phyloP scores from a whole-genome alignment of 2,113 vertebrate species.

The Mungos mungo region DNA sequence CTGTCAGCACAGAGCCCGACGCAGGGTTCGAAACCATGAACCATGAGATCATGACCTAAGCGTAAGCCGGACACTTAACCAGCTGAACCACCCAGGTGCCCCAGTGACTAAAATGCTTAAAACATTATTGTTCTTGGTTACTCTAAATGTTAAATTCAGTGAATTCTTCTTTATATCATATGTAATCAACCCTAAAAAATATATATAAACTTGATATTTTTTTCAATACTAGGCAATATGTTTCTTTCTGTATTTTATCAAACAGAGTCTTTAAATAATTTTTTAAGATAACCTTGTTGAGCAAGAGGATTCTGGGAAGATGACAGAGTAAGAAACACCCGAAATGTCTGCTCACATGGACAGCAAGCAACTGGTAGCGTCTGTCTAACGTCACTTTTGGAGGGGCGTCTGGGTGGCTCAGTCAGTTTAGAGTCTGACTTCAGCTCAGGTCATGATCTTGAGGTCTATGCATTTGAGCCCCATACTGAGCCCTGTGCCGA shows the following conservation, averaged over 20 bases:
- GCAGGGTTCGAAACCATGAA: too few species aligned
- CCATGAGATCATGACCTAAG: too few species aligned
- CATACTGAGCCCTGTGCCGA: too few species aligned
- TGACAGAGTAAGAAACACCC: not conserved
- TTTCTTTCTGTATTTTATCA: not conserved
- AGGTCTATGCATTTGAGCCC: too few species aligned
- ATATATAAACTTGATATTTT: not conserved
- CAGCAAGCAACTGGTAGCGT: not conserved
- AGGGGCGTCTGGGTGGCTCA: not conserved
- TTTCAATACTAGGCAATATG: not conserved
- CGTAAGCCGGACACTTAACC: too few species aligned
- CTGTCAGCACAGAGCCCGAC: too few species aligned
- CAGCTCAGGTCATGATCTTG: too few species aligned
- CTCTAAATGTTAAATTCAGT: not conserved
- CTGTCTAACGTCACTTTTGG: not conserved
- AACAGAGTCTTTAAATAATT: not conserved
- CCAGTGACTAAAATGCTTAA: not conserved
- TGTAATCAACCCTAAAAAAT: not conserved
- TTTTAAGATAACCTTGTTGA: not conserved
- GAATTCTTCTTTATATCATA: not conserved
- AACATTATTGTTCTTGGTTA: not conserved
- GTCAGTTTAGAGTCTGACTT: too few species aligned
- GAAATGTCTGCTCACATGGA: not conserved
- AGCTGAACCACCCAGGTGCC: too few species aligned
- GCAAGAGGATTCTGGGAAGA: not conserved